Evolutionary conservation across 2,113 vertebrate species (phyloP).

Genomic region (Mus spicilegus): DNA sequence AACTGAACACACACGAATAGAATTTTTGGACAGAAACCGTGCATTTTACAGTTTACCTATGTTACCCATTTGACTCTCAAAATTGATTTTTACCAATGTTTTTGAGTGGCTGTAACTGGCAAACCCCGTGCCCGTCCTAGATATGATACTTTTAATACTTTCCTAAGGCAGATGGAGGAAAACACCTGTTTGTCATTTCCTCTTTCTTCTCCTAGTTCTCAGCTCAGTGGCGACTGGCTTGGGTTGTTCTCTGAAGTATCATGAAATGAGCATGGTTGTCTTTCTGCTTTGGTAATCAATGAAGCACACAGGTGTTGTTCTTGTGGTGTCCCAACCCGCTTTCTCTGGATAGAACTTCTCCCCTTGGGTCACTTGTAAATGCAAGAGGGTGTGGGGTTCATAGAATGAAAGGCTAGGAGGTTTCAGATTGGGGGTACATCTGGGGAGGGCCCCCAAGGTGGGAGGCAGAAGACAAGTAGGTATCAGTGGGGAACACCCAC

Average conservation of each 20-base stretch:
- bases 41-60: not conserved
- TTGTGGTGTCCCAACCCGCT: not conserved
- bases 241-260: not conserved
- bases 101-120: not conserved
- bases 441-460: not conserved
- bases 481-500: not conserved
- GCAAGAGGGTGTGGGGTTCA: not conserved
- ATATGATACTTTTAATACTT: not conserved
- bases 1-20: not conserved
- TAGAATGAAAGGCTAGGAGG: not conserved
- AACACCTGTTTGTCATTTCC: not conserved
- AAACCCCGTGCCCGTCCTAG: not conserved
- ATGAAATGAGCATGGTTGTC: not conserved
- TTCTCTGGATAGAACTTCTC: not conserved
- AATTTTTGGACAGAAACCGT: not conserved
- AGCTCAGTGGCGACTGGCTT: not conserved
- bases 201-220: not conserved
- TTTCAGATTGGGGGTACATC: not conserved
- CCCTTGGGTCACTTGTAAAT: not conserved
- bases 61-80: not conserved
- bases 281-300: not conserved
- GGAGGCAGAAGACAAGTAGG: no score
- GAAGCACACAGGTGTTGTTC: not conserved
- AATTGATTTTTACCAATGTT: not conserved
- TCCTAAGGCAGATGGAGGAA: not conserved